A percentile compares a stretch with the other conserved stretches of the same genome.
These are phyloP conservation scores for Napeogenes sylphis DNA, from an alignment of 2,888 invertebrate genomes.

Conservation along the genomic window DNA sequence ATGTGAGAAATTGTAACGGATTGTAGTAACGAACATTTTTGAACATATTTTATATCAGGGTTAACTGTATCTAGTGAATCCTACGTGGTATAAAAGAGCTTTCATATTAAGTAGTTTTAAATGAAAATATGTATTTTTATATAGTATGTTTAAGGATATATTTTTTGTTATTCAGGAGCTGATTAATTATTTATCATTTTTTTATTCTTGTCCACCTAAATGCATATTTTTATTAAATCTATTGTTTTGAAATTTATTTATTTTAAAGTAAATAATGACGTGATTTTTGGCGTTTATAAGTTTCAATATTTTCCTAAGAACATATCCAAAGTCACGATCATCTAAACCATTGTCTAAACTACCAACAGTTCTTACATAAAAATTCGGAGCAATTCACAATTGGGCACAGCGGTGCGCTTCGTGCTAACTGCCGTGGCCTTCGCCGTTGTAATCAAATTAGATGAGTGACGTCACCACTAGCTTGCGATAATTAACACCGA, in stretches of 20 bases:
- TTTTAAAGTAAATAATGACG: too few relatives aligned
- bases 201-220: too few relatives aligned
- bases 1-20: constrained; percentile 75
- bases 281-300: neutral
- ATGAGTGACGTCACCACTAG: constrained; percentile 59
- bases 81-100: neutral
- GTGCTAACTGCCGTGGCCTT: constrained; percentile 59
- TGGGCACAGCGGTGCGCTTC: constrained; percentile 25
- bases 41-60: constrained; percentile 16
- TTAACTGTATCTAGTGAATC: neutral
- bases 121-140: too few relatives aligned
- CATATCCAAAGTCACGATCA: neutral
- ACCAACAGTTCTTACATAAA: neutral
- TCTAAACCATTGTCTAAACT: neutral
- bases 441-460: constrained; percentile 69
- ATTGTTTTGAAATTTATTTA: too few relatives aligned
- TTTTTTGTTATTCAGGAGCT: too few relatives aligned
- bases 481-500: constrained; percentile 59
- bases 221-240: too few relatives aligned
- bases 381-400: constrained; percentile 10
- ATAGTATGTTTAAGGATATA: too few relatives aligned
- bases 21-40: constrained; percentile 42
- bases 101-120: too few relatives aligned
- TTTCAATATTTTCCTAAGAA: neutral
- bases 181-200: too few relatives aligned